Base-by-base conservation (phyloP, 37 sponge, comb jelly and placozoan species). In the Chondrilla cf. caribensis region DNA sequence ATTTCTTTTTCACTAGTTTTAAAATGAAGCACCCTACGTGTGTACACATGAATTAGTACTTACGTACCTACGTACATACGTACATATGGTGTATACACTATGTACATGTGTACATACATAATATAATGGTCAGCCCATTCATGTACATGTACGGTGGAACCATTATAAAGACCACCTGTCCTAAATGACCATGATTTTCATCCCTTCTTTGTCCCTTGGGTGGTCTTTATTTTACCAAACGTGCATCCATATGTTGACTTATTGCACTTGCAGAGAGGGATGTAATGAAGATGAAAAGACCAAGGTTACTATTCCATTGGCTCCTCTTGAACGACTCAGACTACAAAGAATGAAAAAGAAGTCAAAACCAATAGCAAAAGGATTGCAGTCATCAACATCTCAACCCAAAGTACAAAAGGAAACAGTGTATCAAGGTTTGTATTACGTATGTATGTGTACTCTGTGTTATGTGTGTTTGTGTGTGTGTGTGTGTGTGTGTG, bases 251-350 rank as follows among this genome's bases (percentile, higher is more conserved):
- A n/a, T n/a, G n/a, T n/a, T n/a, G n/a, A n/a, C n/a, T n/a, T n/a
- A n/a, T n/a, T 64, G 15, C 8, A 31, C 33, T 31, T 64, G 33
- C 66, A 31, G 33, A 9, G 66, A 64, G 15, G 14, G 14, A 14
- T 8, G 15, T 9, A n/a, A 41, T 14, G 38, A 76, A 47, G 55
- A 78, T 25, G 36, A 44, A 40, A 21, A 55, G 38, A 32, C 8
- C 2, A 32, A 38, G 32, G 3, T 3, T 18, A 35, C 26, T 54
- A 29, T 38, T 55, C 31, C 32, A 14, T 31, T 79, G 58, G 79
- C 57, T 8, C 79, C 79, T 8, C 38, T 79, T 21, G 79, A 79
- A 35, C 40, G 58, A 31, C 58, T 79, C 35, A 79, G 31, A 9
- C 28, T 32, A 26, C 32, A 79, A 32, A 32, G 79, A 32, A 79